A percentile compares a stretch with the other conserved stretches of the same genome.
Conservation (phyloP, 2,888 invertebrate genomes). For the Ichneumon xanthorius region DNA sequence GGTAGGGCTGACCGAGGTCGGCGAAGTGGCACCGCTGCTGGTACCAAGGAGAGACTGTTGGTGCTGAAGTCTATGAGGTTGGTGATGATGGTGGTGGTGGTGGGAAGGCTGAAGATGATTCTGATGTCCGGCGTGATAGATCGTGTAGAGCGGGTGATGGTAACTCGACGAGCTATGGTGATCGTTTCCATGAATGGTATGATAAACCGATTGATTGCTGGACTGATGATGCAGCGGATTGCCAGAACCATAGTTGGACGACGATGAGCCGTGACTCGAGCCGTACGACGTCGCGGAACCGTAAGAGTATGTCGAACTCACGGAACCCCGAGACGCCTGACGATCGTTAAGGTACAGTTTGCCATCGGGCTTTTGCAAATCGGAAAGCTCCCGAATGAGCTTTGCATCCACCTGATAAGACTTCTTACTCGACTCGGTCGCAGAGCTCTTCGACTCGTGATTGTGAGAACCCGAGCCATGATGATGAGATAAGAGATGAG, state of each 20-base stretch:
- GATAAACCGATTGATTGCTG: constrained; percentile 82
- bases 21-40: constrained; percentile 74
- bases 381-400: constrained; percentile 77
- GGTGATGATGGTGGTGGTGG: constrained; percentile 81
- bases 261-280: constrained; percentile 80
- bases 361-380: constrained; percentile 70
- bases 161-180: constrained; percentile 67
- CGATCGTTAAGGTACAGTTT: constrained; percentile 73
- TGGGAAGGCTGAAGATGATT: constrained; percentile 82
- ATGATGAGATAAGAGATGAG: constrained; percentile 81
- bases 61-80: constrained; percentile 76
- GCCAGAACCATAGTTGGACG: constrained; percentile 85
- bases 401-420: constrained; percentile 74
- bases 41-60: constrained; percentile 71
- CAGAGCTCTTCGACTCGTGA: constrained; percentile 67
- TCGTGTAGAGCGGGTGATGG: constrained; percentile 67
- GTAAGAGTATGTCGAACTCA: constrained; percentile 81
- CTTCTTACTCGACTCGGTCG: constrained; percentile 60
- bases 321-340: constrained; percentile 78
- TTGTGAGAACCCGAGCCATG: constrained; percentile 83
- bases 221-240: constrained; percentile 78
- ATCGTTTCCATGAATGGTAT: constrained; percentile 81
- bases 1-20: constrained; percentile 78
- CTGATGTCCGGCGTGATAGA: constrained; percentile 37
- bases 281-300: constrained; percentile 76